phyloP scores from a whole-genome alignment of 2,113 vertebrate genomes.

The Passer montanus region DNA sequence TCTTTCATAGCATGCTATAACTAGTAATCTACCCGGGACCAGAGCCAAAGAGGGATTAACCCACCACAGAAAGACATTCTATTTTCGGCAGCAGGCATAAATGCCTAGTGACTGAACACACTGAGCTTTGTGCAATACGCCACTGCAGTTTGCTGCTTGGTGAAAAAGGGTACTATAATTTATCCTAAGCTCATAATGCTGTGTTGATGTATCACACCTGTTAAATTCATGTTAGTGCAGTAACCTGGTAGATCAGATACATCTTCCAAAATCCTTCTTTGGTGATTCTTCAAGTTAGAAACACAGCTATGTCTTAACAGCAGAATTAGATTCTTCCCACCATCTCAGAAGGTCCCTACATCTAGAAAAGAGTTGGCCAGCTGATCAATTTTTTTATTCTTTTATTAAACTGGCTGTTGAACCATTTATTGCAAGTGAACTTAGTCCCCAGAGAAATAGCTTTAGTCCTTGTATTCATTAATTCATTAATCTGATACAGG shows the following conservation, averaged over 20 bases:
- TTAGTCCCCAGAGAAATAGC: neutral
- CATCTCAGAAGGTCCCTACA: neutral
- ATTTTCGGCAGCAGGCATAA: conserved; percentile 74
- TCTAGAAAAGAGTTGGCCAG: neutral
- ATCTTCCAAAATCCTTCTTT: neutral
- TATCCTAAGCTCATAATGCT: neutral
- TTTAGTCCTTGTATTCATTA: neutral
- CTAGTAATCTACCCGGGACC: conserved; percentile 74
- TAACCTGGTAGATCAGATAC: neutral
- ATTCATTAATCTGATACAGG: neutral
- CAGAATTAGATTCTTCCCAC: neutral
- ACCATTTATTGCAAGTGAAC: neutral
- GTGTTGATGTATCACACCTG: neutral
- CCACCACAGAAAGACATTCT: conserved; percentile 76
- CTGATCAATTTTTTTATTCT: neutral
- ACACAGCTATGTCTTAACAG: neutral
- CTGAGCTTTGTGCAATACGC: conserved; percentile 47
- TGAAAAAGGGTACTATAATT: conserved; percentile 16
- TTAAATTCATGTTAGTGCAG: neutral
- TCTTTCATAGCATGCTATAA: conserved; percentile 58
- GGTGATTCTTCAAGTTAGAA: neutral
- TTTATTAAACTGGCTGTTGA: neutral
- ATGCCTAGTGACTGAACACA: conserved; percentile 65
- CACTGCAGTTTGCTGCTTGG: neutral
- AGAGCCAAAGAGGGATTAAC: conserved; percentile 81